Conservation (phyloP, 2,888 invertebrate species). For the Patella caerulea region DNA sequence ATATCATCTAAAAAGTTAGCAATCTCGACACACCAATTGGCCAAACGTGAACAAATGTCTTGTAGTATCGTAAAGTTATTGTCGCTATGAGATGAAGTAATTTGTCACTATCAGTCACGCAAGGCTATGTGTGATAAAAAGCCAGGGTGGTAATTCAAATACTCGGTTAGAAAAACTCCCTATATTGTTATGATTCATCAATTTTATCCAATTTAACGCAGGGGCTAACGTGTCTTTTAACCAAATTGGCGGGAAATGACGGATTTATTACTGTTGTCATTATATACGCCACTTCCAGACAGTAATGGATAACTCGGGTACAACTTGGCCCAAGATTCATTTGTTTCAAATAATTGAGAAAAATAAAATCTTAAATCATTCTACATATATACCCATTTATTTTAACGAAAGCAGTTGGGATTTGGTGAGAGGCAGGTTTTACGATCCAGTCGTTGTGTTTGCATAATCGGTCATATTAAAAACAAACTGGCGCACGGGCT, state of each 20-base stretch:
- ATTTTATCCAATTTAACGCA: slow-evolving; percentile 10
- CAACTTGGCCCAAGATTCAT: neutral
- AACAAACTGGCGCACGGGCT: too few species aligned
- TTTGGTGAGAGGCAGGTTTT: too few species aligned
- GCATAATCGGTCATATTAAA: too few species aligned
- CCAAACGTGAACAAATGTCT: neutral
- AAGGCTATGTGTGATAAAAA: slow-evolving; percentile 4
- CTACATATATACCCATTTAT: too few species aligned
- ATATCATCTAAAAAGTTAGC: neutral
- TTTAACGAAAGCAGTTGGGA: too few species aligned
- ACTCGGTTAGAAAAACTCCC: neutral
- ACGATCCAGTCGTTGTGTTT: too few species aligned
- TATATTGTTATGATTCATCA: slow-evolving; percentile 6
- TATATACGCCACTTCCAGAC: neutral
- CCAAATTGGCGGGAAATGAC: slow-evolving; percentile 4
- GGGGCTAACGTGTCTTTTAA: slow-evolving; percentile 5
- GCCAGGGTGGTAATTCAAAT: slow-evolving; percentile 1
- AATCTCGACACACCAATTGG: neutral
- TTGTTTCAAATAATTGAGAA: slow-evolving; percentile 1
- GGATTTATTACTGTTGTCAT: neutral
- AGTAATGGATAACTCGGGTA: slow-evolving; percentile 1
- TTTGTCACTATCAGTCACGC: slow-evolving; percentile 12
- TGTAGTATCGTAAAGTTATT: slow-evolving; percentile 4
- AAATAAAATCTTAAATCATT: neutral
- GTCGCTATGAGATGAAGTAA: slow-evolving; percentile 7